A percentile compares a stretch with the other conserved stretches of the same genome.
phyloP scores from a whole-genome alignment of 1,140 invertebrate genomes.

The Monomorium pharaonis region DNA sequence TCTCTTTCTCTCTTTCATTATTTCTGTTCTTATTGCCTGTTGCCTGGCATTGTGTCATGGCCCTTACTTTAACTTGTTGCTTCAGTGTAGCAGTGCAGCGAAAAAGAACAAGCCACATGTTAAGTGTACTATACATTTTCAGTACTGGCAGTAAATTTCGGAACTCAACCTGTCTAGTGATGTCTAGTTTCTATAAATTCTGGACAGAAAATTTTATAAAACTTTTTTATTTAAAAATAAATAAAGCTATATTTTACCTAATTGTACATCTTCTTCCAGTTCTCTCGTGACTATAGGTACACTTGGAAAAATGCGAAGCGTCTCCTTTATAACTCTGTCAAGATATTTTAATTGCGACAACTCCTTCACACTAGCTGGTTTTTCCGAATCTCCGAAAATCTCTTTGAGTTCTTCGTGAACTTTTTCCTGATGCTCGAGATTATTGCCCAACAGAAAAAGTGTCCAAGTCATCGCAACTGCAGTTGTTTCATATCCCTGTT shows the following conservation, averaged over 20 bases:
- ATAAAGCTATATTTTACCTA: slow-evolving; percentile 75
- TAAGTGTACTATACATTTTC: no score
- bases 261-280: slow-evolving; percentile 80
- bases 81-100: no score
- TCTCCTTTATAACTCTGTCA: slow-evolving; percentile 88
- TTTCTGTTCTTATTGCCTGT: no score
- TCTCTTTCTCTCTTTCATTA: no score
- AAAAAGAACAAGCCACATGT: no score
- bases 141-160: no score
- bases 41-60: no score
- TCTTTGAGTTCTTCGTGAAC: slow-evolving; percentile 87
- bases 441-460: slow-evolving; percentile 86
- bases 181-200: not conserved
- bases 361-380: slow-evolving; percentile 82
- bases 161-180: no score
- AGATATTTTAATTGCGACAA: slow-evolving; percentile 86
- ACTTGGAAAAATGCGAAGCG: slow-evolving; percentile 87
- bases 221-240: no score
- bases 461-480: slow-evolving; percentile 85
- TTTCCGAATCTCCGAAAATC: slow-evolving; percentile 84
- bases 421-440: slow-evolving; percentile 87
- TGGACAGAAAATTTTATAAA: not conserved
- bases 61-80: no score
- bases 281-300: slow-evolving; percentile 86
- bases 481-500: slow-evolving; percentile 88